Conservation (phyloP, 2,888 invertebrate genomes). For the Latrodectus elegans region DNA sequence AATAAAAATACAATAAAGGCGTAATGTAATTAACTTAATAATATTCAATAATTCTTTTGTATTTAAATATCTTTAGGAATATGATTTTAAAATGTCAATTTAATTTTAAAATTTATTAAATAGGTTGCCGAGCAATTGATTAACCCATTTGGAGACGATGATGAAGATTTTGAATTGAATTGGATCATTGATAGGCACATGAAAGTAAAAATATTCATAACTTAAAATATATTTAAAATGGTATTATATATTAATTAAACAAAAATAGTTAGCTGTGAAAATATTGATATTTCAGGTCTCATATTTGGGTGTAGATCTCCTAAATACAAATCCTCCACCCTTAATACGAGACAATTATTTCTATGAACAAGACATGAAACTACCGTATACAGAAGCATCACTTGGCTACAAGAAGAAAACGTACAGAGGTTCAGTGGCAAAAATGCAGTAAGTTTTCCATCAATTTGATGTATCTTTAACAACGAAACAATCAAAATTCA, state of each 20-base stretch:
- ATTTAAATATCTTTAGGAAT: neutral
- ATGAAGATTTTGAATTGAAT: conserved; percentile 80
- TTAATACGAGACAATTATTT: conserved; percentile 79
- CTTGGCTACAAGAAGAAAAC: conserved; percentile 79
- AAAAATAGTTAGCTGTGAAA: neutral
- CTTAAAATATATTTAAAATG: neutral
- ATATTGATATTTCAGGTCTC: conserved; percentile 72
- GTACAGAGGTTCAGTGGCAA: conserved; percentile 79
- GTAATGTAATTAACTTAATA: neutral
- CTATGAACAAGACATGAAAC: conserved; percentile 76
- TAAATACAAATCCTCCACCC: conserved; percentile 78
- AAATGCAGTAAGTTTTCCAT: conserved; percentile 77
- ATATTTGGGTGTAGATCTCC: conserved; percentile 79
- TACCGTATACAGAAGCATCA: conserved; percentile 79
- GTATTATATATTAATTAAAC: no score
- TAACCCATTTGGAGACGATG: conserved; percentile 81
- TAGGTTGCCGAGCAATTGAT: conserved; percentile 81
- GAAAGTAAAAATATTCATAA: conserved; percentile 75
- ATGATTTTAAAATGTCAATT: neutral
- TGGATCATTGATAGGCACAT: conserved; percentile 80
- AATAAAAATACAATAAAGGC: no score
- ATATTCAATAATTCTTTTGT: neutral
- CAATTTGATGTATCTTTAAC: no score
- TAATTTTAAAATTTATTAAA: conserved; percentile 18
- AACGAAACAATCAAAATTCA: no score